Evolutionary conservation across 1,140 invertebrate species (phyloP).

Genomic region (Camponotus pennsylvanicus): DNA sequence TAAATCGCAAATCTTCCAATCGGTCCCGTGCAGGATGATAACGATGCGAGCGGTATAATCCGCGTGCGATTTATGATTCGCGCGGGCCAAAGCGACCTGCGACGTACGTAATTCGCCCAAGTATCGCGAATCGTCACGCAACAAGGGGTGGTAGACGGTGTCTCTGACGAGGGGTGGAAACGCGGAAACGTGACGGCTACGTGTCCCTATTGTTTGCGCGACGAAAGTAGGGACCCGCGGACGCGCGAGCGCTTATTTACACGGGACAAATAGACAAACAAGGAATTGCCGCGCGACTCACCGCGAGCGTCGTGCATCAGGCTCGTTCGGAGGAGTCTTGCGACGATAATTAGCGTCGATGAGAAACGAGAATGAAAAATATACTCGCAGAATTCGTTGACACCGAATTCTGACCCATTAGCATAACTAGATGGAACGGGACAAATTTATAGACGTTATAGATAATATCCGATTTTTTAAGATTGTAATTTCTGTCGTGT

Average conservation of each 20-base stretch:
- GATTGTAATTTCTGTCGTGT: no score
- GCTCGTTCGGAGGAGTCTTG: slow-evolving; percentile 67
- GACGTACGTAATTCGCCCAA: neutral
- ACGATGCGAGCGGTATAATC: slow-evolving; percentile 1
- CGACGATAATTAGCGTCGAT: slow-evolving; percentile 71
- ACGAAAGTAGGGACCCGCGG: slow-evolving; percentile 79
- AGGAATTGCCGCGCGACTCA: slow-evolving; percentile 77
- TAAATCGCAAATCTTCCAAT: neutral
- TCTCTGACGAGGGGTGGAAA: slow-evolving; percentile 33
- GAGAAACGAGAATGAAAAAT: slow-evolving; percentile 60
- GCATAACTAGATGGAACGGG: neutral
- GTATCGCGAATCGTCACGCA: slow-evolving; percentile 54
- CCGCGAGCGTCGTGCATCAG: slow-evolving; percentile 72
- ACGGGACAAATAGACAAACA: slow-evolving; percentile 80
- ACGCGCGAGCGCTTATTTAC: slow-evolving; percentile 74
- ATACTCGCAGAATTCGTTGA: slow-evolving; percentile 11
- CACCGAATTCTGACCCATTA: neutral
- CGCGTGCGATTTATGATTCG: slow-evolving; percentile 44
- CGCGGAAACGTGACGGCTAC: slow-evolving; percentile 72
- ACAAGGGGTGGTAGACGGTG: neutral
- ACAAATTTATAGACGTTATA: neutral
- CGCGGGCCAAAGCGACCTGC: neutral
- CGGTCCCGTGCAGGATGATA: neutral
- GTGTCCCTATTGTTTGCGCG: slow-evolving; percentile 79
- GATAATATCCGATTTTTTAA: neutral